phyloP scores from a whole-genome alignment of 2,888 invertebrate species.

The Eremobia ochroleuca region DNA sequence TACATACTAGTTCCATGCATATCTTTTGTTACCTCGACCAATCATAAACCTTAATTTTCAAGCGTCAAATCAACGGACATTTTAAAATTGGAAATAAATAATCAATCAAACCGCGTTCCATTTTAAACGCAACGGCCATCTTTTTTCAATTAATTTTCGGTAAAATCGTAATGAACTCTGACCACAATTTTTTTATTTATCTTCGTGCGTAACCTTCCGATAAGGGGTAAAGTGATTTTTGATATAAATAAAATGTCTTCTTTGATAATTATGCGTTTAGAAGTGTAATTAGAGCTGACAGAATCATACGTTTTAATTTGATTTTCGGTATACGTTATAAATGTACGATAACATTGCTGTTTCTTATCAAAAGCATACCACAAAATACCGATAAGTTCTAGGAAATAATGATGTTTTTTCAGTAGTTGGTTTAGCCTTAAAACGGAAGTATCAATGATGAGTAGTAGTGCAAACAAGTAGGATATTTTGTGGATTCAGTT shows the following conservation, averaged over 20 bases:
- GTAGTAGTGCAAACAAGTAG: not conserved
- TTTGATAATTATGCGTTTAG: constrained; percentile 18
- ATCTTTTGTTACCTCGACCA: constrained; percentile 1
- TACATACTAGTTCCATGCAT: not conserved
- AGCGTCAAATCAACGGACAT: constrained; percentile 7
- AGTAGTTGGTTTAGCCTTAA: too few species aligned
- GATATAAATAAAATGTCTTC: constrained; percentile 36
- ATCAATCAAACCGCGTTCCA: constrained; percentile 30
- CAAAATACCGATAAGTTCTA: not conserved
- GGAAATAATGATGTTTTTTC: not conserved
- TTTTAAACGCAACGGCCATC: constrained; percentile 26
- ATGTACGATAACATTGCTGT: constrained; percentile 19
- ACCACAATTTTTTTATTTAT: constrained; percentile 34
- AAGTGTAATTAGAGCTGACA: constrained; percentile 28
- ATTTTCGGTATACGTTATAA: constrained; percentile 18
- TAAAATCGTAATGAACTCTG: constrained; percentile 11
- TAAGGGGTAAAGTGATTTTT: constrained; percentile 27
- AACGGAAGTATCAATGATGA: not conserved
- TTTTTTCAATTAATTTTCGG: constrained; percentile 24
- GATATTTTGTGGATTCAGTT: not conserved
- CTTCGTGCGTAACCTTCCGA: constrained; percentile 14
- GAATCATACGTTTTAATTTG: constrained; percentile 18
- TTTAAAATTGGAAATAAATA: constrained; percentile 35
- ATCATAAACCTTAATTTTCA: constrained; percentile 10
- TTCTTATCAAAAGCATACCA: constrained; percentile 11